Conservation (phyloP, 2,113 vertebrate species). For the Trogon surrucura region DNA sequence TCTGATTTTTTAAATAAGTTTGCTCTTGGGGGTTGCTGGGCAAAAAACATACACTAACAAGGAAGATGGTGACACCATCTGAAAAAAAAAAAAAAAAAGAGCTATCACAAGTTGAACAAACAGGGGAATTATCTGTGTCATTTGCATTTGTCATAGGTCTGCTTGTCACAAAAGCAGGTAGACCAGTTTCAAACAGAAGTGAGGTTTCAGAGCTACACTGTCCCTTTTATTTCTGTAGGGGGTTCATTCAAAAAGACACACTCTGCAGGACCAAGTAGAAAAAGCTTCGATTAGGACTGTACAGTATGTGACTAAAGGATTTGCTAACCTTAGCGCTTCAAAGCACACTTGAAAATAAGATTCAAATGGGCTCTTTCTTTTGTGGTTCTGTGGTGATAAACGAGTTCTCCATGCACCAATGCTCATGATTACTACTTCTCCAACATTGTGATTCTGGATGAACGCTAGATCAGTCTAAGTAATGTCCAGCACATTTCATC, state of each 20-base stretch:
- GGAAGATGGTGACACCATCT: background rate
- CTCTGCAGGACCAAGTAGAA: background rate
- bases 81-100: background rate
- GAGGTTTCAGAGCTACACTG: background rate
- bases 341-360: conserved; percentile 66
- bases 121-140: background rate
- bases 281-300: conserved; percentile 46
- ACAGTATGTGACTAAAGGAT: conserved; percentile 56
- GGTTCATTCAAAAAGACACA: conserved; percentile 46
- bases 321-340: conserved; percentile 65
- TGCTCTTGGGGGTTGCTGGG: background rate
- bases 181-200: conserved; percentile 42
- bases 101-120: background rate
- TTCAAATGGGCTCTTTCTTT: conserved; percentile 64
- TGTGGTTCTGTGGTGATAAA: conserved; percentile 67
- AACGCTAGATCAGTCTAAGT: conserved; percentile 53
- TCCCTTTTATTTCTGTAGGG: conserved; percentile 55
- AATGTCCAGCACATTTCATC: conserved; percentile 59
- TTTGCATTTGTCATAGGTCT: background rate
- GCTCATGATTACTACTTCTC: conserved; percentile 55
- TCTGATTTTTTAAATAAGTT: background rate
- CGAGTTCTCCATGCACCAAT: conserved; percentile 70
- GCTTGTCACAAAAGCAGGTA: background rate
- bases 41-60: background rate
- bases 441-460: conserved; percentile 43